Percentiles rank a stretch among this genome's conserved stretches.
These are phyloP conservation scores for Guaruba guarouba DNA, from an alignment of 2,113 vertebrate species.

Conservation along the genomic window DNA sequence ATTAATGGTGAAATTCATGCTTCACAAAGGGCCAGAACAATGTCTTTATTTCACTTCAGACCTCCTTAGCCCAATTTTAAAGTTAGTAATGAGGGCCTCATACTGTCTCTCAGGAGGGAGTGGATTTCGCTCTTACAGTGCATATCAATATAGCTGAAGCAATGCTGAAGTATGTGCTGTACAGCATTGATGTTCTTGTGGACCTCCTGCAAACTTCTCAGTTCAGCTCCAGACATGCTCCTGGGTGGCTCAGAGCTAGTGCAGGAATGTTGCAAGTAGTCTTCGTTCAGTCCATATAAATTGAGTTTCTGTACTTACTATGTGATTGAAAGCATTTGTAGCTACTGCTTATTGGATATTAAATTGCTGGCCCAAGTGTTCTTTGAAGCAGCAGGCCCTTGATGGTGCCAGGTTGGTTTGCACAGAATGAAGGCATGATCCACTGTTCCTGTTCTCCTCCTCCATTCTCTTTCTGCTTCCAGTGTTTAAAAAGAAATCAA, in stretches of 20 bases:
- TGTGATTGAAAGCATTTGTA: background rate
- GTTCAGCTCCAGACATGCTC: background rate
- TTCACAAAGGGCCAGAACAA: background rate
- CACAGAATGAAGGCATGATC: background rate
- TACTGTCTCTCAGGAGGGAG: background rate
- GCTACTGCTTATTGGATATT: background rate
- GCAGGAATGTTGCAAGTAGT: background rate
- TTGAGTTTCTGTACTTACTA: background rate
- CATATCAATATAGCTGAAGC: background rate
- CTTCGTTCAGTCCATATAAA: background rate
- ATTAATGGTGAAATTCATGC: background rate
- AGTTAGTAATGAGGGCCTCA: background rate
- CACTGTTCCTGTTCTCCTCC: background rate
- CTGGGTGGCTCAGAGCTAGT: background rate
- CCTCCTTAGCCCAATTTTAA: background rate
- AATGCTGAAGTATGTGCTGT: background rate
- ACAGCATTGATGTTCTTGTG: background rate
- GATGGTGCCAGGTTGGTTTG: background rate
- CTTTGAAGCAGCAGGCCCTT: background rate
- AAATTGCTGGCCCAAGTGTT: background rate
- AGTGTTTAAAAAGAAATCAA: background rate
- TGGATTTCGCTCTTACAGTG: background rate
- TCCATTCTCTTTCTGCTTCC: background rate
- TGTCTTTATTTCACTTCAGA: background rate
- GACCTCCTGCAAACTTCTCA: background rate